phyloP scores from a whole-genome alignment of 2,888 invertebrate species.

The Thymelicus acteon region DNA sequence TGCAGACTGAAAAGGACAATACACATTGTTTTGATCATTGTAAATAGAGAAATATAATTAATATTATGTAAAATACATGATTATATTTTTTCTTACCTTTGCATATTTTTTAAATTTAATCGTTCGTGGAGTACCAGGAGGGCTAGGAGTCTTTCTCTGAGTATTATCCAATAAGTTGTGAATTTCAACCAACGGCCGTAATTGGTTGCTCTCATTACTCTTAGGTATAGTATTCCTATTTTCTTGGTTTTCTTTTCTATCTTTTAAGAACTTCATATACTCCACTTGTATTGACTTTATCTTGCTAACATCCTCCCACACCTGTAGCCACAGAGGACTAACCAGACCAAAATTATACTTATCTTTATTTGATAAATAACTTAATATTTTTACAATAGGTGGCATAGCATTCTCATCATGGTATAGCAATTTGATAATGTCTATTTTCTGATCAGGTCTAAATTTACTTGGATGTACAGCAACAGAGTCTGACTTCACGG shows the following conservation, averaged over 20 bases:
- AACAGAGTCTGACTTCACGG: constrained; percentile 46
- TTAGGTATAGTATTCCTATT: constrained; percentile 58
- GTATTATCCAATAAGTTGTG: constrained; percentile 61
- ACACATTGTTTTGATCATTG: not conserved
- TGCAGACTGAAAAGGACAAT: constrained; percentile 65
- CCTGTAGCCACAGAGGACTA: constrained; percentile 65
- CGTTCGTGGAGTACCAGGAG: constrained; percentile 72
- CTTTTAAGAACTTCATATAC: constrained; percentile 58
- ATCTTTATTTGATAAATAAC: constrained; percentile 68
- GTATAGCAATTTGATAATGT: constrained; percentile 69
- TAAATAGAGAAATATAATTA: too few relatives aligned
- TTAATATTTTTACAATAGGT: constrained; percentile 68
- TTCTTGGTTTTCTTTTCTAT: constrained; percentile 69
- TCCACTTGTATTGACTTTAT: constrained; percentile 60
- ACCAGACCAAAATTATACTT: constrained; percentile 71
- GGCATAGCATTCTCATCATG: constrained; percentile 57
- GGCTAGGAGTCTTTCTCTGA: constrained; percentile 54
- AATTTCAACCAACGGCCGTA: constrained; percentile 64
- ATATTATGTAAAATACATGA: not conserved
- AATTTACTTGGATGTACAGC: constrained; percentile 54
- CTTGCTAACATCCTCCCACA: constrained; percentile 63
- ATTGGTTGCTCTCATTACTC: constrained; percentile 48
- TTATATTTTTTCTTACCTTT: constrained; percentile 57
- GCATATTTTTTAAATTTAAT: constrained; percentile 70
- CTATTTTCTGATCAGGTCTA: constrained; percentile 71